Percentiles rank a stretch among this genome's conserved stretches.
These are phyloP conservation scores for Polyommatus icarus DNA, from an alignment of 2,888 invertebrate species.

Conservation along the genomic window DNA sequence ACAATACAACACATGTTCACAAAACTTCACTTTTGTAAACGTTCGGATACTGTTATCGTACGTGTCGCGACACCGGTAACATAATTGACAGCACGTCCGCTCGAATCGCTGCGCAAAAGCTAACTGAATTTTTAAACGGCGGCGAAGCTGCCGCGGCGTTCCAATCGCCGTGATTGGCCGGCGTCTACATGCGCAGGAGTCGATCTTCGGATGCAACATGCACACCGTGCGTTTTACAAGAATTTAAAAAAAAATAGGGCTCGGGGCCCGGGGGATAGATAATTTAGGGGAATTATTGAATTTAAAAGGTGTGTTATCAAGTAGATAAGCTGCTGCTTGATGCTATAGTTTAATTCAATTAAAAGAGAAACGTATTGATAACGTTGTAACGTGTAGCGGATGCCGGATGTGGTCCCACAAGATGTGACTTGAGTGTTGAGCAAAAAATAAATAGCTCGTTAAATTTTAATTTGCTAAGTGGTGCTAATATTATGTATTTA, in stretches of 20 bases:
- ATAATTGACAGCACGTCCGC: slow-evolving; percentile 12
- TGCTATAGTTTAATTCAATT: slow-evolving; percentile 53
- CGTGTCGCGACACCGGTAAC: slow-evolving; percentile 46
- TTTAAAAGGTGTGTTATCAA: slow-evolving; percentile 26
- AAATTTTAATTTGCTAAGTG: neutral
- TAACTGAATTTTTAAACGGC: slow-evolving; percentile 28
- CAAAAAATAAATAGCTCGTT: slow-evolving; percentile 5
- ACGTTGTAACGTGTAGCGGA: neutral
- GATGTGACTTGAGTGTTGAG: slow-evolving; percentile 8
- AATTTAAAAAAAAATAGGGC: slow-evolving; percentile 35
- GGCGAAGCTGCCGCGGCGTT: slow-evolving; percentile 6
- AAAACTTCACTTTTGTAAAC: slow-evolving; percentile 57
- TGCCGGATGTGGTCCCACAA: neutral
- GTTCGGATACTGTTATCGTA: slow-evolving; percentile 29
- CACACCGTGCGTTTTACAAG: slow-evolving; percentile 36
- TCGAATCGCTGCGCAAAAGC: neutral
- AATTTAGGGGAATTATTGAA: slow-evolving; percentile 1
- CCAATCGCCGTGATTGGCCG: slow-evolving; percentile 18
- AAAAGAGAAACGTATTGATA: neutral
- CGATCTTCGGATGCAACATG: slow-evolving; percentile 30
- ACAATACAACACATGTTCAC: slow-evolving; percentile 65
- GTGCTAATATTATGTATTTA: neutral
- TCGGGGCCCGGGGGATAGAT: slow-evolving; percentile 36
- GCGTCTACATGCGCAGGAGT: slow-evolving; percentile 24
- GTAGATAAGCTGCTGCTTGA: slow-evolving; percentile 46